These are phyloP conservation scores for Galaxias olidus DNA, from an alignment of 2,797 vertebrate genomes.

Conservation along the genomic window DNA sequence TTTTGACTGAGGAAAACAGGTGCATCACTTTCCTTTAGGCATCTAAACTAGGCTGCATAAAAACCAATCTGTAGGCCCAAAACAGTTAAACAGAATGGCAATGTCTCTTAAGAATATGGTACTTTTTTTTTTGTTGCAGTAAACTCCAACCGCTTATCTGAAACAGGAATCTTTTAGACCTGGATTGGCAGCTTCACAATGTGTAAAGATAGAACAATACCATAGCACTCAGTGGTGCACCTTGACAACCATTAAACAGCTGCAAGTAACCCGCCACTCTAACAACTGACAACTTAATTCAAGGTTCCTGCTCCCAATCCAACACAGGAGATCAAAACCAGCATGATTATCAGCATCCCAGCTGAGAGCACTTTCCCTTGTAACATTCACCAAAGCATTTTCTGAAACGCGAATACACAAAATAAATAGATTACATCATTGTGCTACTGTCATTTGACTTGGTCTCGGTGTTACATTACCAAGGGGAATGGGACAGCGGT, in stretches of 20 bases:
- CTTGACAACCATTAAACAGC: constrained; percentile 39
- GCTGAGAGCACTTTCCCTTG: too few relatives aligned
- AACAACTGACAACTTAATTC: constrained; percentile 1
- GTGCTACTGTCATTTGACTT: background rate
- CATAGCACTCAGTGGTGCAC: constrained; percentile 27
- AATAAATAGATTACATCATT: too few relatives aligned
- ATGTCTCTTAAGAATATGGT: background rate
- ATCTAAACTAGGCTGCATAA: too few relatives aligned
- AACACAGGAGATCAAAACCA: background rate
- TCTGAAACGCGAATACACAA: too few relatives aligned
- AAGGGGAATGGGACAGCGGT: background rate
- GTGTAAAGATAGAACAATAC: constrained; percentile 29
- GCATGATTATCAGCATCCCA: background rate
- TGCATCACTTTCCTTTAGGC: too few relatives aligned
- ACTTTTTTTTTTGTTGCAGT: constrained; percentile 34
- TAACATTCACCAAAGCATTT: too few relatives aligned
- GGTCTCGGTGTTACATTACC: background rate
- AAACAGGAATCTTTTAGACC: constrained; percentile 27
- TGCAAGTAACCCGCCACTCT: constrained; percentile 54
- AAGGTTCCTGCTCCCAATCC: constrained; percentile 27
- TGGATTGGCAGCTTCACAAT: constrained; percentile 40
- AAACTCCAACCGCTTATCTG: constrained; percentile 4
- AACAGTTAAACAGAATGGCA: too few relatives aligned
- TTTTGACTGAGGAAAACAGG: too few relatives aligned
- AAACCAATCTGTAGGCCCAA: too few relatives aligned